Evolutionary conservation across 1,140 invertebrate species (phyloP).

Genomic region (Uloborus diversus): DNA sequence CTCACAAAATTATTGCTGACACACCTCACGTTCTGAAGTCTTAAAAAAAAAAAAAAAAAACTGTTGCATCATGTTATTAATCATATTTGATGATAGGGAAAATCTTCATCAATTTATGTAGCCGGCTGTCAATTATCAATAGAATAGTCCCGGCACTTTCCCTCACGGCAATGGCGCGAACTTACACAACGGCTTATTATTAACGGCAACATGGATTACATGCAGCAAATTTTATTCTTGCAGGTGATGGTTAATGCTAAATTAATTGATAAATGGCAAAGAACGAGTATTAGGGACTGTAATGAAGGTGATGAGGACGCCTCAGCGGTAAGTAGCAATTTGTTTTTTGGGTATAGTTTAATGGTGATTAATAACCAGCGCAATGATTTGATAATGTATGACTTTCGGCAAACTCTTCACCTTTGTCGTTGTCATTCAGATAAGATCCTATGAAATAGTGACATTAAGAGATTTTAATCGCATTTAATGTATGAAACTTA

Average conservation of each 20-base stretch:
- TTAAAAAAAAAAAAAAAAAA: too few species aligned
- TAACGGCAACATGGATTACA: neutral
- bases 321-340: neutral
- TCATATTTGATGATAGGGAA: too few species aligned
- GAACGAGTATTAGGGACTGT: neutral
- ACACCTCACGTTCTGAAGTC: too few species aligned
- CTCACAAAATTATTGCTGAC: too few species aligned
- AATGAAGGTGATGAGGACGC: neutral
- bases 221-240: neutral
- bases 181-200: neutral
- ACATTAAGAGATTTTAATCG: too few species aligned
- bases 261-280: neutral
- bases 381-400: too few species aligned
- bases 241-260: neutral
- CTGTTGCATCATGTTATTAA: too few species aligned
- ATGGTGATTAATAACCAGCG: too few species aligned
- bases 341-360: slow-evolving; percentile 3
- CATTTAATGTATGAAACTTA: too few species aligned
- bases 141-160: neutral
- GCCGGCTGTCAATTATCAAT: neutral
- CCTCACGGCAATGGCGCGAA: neutral
- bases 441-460: too few species aligned
- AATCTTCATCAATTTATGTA: neutral
- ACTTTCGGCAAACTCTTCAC: too few species aligned
- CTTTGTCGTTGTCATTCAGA: too few species aligned